These are phyloP conservation scores for Nudaria mundana DNA, from an alignment of 2,888 invertebrate species.

Conservation along the genomic window DNA sequence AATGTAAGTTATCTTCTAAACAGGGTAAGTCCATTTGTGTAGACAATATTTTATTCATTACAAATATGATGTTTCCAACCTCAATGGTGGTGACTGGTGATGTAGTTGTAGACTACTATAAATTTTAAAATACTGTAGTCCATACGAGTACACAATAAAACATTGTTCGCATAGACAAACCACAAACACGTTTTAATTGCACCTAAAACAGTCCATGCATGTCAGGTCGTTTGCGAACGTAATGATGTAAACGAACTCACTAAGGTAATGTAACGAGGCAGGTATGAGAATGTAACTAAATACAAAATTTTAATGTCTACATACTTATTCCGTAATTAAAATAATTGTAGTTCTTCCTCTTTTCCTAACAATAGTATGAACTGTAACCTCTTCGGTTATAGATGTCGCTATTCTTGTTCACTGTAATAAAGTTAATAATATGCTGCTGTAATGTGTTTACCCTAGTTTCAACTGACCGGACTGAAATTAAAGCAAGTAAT, in stretches of 20 bases:
- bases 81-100: no score
- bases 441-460: not conserved
- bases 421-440: not conserved
- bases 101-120: no score
- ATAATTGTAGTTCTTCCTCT: not conserved
- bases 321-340: slow-evolving; percentile 3
- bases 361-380: not conserved
- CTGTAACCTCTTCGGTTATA: not conserved
- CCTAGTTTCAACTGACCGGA: not conserved
- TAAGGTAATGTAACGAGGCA: slow-evolving; percentile 10
- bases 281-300: slow-evolving; percentile 13
- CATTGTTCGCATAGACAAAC: slow-evolving; percentile 13
- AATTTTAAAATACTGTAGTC: no score
- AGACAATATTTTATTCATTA: no score
- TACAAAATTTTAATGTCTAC: slow-evolving; percentile 1
- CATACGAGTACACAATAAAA: slow-evolving; percentile 30
- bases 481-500: not conserved
- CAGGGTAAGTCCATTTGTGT: no score
- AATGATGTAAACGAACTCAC: slow-evolving; percentile 15
- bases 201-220: slow-evolving; percentile 12
- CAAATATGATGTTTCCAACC: no score
- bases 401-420: not conserved
- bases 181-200: slow-evolving; percentile 25
- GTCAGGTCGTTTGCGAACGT: slow-evolving; percentile 15
- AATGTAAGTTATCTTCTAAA: no score